Conservation (phyloP, 2,888 invertebrate species). For the Tromatobia lineatoria region DNA sequence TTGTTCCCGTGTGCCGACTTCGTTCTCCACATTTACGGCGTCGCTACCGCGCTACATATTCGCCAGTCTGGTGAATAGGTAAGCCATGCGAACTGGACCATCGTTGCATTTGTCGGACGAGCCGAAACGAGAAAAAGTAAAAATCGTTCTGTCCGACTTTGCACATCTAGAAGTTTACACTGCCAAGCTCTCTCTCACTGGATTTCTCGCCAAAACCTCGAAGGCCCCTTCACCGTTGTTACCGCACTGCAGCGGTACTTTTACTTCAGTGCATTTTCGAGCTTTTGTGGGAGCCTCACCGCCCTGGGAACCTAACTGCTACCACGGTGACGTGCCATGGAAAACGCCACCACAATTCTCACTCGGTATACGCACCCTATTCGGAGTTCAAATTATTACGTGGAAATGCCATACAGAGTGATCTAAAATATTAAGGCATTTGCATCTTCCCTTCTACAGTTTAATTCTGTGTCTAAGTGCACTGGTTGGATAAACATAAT, state of each 20-base stretch:
- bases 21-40: slow-evolving; percentile 13
- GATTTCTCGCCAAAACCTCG: slow-evolving; percentile 25
- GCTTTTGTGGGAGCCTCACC: slow-evolving; percentile 45
- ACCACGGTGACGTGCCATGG: slow-evolving; percentile 38
- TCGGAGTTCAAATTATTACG: slow-evolving; percentile 69
- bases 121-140: slow-evolving; percentile 34
- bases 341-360: slow-evolving; percentile 61
- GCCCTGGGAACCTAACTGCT: slow-evolving; percentile 40
- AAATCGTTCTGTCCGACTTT: slow-evolving; percentile 39
- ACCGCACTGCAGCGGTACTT: slow-evolving; percentile 52
- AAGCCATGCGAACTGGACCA: slow-evolving; percentile 19
- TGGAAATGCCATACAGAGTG: slow-evolving; percentile 26
- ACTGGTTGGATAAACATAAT: slow-evolving; percentile 61
- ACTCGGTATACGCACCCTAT: slow-evolving; percentile 45
- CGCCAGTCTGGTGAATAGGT: slow-evolving; percentile 8
- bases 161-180: neutral
- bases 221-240: slow-evolving; percentile 48
- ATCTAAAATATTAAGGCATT: slow-evolving; percentile 62
- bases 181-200: slow-evolving; percentile 14
- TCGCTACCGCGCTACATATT: slow-evolving; percentile 21
- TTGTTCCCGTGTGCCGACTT: neutral
- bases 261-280: slow-evolving; percentile 50
- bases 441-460: slow-evolving; percentile 41
- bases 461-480: no score
- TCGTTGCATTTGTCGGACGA: slow-evolving; percentile 4